Evolutionary conservation across 2,888 invertebrate species (phyloP).

Genomic region (Phrixothrix hirtus): DNA sequence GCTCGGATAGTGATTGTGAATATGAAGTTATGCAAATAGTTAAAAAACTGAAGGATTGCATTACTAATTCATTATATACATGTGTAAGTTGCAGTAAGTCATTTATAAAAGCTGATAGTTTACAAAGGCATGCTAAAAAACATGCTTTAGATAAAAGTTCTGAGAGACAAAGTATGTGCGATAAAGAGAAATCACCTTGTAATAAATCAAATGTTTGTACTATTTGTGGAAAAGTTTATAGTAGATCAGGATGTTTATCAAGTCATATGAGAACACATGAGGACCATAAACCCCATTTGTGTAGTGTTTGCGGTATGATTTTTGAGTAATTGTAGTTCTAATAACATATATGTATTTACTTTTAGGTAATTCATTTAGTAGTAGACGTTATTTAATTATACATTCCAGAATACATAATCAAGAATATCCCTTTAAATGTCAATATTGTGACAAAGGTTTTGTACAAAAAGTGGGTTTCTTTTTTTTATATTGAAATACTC

Average conservation of each 20-base stretch:
- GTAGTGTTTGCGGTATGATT: conserved; percentile 29
- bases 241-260: conserved; percentile 15
- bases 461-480: conserved; percentile 27
- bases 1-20: conserved; percentile 33
- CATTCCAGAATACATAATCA: conserved; percentile 30
- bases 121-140: conserved; percentile 7
- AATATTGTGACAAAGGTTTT: conserved; percentile 31
- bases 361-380: conserved; percentile 29
- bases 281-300: conserved; percentile 26
- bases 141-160: conserved; percentile 6
- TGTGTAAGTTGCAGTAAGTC: conserved; percentile 29
- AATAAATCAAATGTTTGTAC: conserved; percentile 23
- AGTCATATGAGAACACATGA: conserved; percentile 25
- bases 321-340: neutral
- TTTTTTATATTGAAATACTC: too few relatives aligned
- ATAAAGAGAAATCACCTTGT: conserved; percentile 2
- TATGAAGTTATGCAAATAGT: conserved; percentile 30
- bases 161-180: conserved; percentile 2
- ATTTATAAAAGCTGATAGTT: conserved; percentile 10
- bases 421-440: conserved; percentile 29
- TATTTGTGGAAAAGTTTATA: conserved; percentile 30
- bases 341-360: neutral
- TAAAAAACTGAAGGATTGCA: conserved; percentile 17
- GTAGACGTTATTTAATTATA: conserved; percentile 24
- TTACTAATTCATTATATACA: conserved; percentile 4